Base-by-base conservation (phyloP, 2,888 invertebrate genomes). In the Lasioglossum oenotherae region DNA sequence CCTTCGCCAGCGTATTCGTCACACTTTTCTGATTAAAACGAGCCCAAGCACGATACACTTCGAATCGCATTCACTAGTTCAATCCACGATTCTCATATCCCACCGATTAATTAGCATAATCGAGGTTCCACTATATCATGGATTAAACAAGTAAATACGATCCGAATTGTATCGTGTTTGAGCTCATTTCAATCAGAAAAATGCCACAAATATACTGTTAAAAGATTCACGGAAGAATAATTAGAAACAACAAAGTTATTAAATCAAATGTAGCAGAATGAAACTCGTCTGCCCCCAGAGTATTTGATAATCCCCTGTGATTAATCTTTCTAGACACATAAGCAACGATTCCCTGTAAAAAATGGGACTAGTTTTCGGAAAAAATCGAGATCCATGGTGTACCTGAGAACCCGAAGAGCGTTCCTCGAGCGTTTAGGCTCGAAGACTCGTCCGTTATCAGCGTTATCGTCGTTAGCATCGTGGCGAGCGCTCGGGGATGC, bases 401-500 rank as follows among this genome's bases (percentile, higher is more conserved):
- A 57, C 57, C 57, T n/a, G 57, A 1, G 57, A 10, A n/a, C n/a
- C 57, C 57, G 57, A 57, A 57, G 57, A 57, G 12, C 12, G 57
- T n/a, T 57, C 57, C 57, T n/a, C 57, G 57, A 57, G 57, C 57
- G n/a, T 57, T 57, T 57, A n/a, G 57, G n/a, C 57, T 12, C 57
- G n/a, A 64, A 31, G 64, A 57, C 57, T 12, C 64, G 69, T 23
- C 57, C 23, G 72, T 85, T 85, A 85, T 83, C 78, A 83, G 78
- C 78, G 88, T 90, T 89, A 85, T 85, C 85, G 64, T 79, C 64
- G 79, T 23, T 35, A 72, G 78, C 81, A 77, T 83, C 72, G 71
- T 81, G 60, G 75, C 80, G 57, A 86, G 53, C 74, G 77, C 35
- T 84, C 80, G 91, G 91, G 92, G 92, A 89, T 92, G 92, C 92